phyloP scores from a whole-genome alignment of 2,113 vertebrate genomes.

The Microtus ochrogaster region DNA sequence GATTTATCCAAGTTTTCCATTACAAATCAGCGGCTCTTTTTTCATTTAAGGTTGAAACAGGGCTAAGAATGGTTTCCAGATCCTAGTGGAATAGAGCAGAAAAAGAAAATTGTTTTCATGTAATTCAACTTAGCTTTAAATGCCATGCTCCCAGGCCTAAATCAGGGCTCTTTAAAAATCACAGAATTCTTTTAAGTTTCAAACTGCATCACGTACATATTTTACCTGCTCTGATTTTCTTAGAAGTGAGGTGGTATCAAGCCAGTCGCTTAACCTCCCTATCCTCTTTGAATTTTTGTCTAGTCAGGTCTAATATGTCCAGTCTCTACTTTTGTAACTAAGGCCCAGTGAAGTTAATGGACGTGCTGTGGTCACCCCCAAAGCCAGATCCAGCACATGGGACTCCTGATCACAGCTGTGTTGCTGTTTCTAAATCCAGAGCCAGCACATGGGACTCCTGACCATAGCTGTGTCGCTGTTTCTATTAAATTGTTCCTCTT shows the following conservation, averaged over 20 bases:
- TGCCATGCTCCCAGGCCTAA: slow-evolving; percentile 37
- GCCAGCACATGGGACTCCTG: slow-evolving; percentile 7
- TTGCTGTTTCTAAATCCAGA: neutral
- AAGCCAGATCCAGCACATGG: neutral
- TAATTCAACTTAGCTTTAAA: slow-evolving; percentile 65
- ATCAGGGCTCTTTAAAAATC: slow-evolving; percentile 44
- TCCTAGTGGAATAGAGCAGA: slow-evolving; percentile 69
- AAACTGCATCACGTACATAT: slow-evolving; percentile 51
- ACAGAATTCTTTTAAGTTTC: slow-evolving; percentile 63
- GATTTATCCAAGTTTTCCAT: slow-evolving; percentile 79
- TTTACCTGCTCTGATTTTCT: slow-evolving; percentile 62
- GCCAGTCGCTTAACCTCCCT: slow-evolving; percentile 59
- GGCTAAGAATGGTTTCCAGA: slow-evolving; percentile 72
- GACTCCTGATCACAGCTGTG: neutral
- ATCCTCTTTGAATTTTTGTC: slow-evolving; percentile 58
- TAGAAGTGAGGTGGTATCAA: slow-evolving; percentile 28
- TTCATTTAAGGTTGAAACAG: slow-evolving; percentile 76
- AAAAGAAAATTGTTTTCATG: slow-evolving; percentile 74
- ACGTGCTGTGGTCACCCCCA: neutral
- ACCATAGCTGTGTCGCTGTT: neutral
- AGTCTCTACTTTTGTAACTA: neutral
- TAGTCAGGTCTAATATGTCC: neutral
- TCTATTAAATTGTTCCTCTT: neutral
- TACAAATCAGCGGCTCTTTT: slow-evolving; percentile 81
- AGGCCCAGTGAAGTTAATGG: neutral